Base-by-base conservation (phyloP, 2,888 invertebrate species). In the Mythimna loreyi region DNA sequence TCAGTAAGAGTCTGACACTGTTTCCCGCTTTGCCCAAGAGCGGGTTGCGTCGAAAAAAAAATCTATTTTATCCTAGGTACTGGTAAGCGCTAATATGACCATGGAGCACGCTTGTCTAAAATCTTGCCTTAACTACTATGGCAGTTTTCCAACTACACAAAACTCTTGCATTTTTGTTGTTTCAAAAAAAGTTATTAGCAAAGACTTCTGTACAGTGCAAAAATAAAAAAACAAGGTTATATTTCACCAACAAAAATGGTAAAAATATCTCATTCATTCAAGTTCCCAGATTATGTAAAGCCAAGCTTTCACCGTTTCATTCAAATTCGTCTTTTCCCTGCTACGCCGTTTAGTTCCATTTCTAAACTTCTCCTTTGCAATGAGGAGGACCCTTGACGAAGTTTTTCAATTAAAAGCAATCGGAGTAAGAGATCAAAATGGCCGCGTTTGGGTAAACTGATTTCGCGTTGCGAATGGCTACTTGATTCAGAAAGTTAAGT, bases 381-480 rank as follows among this genome's bases (percentile, higher is more conserved):
- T 52, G 70, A 70, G 58, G 56, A 78, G 67, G 80, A 81, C 82
- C 80, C 83, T 79, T 80, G 72, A 58, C 64, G 36, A 90, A 90
- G 85, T 90, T 91, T 91, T 89, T 91, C 87, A 90, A 91, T 91
- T 90, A 91, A 83, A 80, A 82, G 69, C 82, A 71, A 82, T 84
- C 78, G 76, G 72, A 79, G 73, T 83, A 77, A 81, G 78, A 85
- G 86, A 87, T 86, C 83, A 83, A 86, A 86, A 84, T 80, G 81
- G 64, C 67, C 64, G 72, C 61, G 60, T 83, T 82, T 75, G 57
- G 72, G 69, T 74, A 67, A 84, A 81, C 75, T 76, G 82, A 77
- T 82, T 85, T 79, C 33, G 55, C 67, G 69, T 66, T 75, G 60
- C 75, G 75, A 75, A 71, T 64, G 62, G 73, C 68, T 56, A 33